Evolutionary conservation across 2,888 invertebrate species (phyloP), one percentile per base, ranked within the genome.

Genomic region (Spodoptera exigua): DNA sequence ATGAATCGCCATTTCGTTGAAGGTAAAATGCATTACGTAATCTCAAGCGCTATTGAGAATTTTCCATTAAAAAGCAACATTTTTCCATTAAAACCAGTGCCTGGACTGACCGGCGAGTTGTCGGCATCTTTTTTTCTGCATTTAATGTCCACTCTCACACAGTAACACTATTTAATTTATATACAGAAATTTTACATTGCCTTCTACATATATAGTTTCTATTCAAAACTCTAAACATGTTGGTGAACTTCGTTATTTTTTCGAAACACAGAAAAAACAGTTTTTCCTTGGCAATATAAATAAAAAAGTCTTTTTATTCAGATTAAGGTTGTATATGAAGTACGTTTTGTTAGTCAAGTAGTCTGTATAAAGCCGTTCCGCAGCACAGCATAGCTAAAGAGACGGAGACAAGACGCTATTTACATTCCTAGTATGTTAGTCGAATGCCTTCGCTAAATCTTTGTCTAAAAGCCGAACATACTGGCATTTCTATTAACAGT

Each of bases 371-470:
- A 14, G 36, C 16, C 41, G 35, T 57, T 47, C 57, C 44, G 44
- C 46, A 27, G 47, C 35, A 39, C 34, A 16, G 18, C 51, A 65
- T 57, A 52, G 44, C 66, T 52, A 13, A 3, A 11, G 37, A 63
- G 45, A 54, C 36, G 11, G 48, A 65, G 17, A 45, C 37, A 37
- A 41, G 45, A 65, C 52, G 45, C 58, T 58, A 68, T 71, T 68
- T 68, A 71, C 72, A 68, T 68, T 72, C 67, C 72, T 14, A 45
- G 48, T 57, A 43, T 52, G 67, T 49, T 58, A 53, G 66, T 52
- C 44, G 35, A 71, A 72, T 71, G 35, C 53, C 66, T 71, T 18
- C 52, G 64, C 44, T 39, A 51, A 53, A 53, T 65, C 65, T 64
- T 21, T 64, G 47, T 57, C 52, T 65, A 43, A 45, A 53, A 54